Percentiles rank a stretch among this genome's conserved stretches.
Conservation (phyloP, 2,113 vertebrate genomes). For the Pantherophis guttatus region DNA sequence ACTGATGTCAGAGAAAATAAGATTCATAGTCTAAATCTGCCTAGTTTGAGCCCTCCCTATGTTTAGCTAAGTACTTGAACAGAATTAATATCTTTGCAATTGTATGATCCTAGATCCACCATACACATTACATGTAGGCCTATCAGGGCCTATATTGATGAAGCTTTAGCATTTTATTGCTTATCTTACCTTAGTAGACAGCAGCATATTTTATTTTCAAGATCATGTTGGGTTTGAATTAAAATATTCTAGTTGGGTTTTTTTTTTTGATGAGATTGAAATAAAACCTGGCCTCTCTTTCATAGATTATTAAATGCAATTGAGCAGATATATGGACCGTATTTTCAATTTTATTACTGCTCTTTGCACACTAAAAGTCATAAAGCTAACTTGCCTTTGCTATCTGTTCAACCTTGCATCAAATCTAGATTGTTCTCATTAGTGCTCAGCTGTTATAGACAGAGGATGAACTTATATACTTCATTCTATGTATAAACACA, state of each 20-base stretch:
- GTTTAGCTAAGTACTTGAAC: not conserved
- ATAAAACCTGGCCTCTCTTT: not conserved
- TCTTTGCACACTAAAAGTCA: slow-evolving; percentile 1
- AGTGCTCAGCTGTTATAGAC: slow-evolving; percentile 11
- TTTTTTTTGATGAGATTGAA: not conserved
- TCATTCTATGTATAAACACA: slow-evolving; percentile 12
- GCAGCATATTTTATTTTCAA: not conserved
- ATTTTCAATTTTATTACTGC: slow-evolving; percentile 14
- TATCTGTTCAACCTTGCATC: slow-evolving; percentile 20
- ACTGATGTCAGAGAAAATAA: not conserved
- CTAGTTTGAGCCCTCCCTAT: not conserved
- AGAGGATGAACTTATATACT: not conserved
- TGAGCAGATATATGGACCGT: not conserved
- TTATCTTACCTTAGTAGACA: not conserved
- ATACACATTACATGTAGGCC: not conserved
- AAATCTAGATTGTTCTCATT: slow-evolving; percentile 22
- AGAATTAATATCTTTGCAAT: not conserved
- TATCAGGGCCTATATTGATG: not conserved
- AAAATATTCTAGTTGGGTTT: not conserved
- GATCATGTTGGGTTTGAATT: not conserved
- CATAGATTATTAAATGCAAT: slow-evolving; percentile 11
- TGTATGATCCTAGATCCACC: not conserved
- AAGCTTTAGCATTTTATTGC: not conserved
- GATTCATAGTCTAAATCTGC: not conserved
- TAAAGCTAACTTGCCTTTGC: slow-evolving; percentile 14